Percentiles rank a stretch among this genome's conserved stretches.
These are phyloP conservation scores for Malurus splendens DNA, from an alignment of 2,797 vertebrate species.

Conservation along the genomic window DNA sequence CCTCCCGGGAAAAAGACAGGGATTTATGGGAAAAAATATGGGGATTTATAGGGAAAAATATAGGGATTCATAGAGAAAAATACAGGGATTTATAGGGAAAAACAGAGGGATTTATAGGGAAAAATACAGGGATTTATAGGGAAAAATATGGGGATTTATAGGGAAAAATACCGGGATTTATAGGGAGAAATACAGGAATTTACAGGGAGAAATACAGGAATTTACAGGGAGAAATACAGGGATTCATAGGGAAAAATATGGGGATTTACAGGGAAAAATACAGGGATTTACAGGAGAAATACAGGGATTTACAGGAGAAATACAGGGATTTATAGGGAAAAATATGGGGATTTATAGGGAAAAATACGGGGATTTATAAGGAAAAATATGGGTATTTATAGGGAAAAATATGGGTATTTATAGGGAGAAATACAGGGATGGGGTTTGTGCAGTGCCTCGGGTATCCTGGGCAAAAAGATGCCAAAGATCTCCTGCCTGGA, in stretches of 20 bases:
- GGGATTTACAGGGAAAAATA: background rate
- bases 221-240: background rate
- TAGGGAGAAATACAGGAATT: too few relatives aligned
- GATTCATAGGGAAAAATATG: background rate
- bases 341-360: rapidly evolving
- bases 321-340: rapidly evolving
- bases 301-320: rapidly evolving
- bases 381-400: background rate
- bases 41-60: too few relatives aligned
- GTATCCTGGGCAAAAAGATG: background rate
- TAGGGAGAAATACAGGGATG: rapidly evolving
- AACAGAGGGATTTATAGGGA: background rate
- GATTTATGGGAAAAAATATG: too few relatives aligned
- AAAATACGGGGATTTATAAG: background rate
- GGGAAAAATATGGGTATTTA: rapidly evolving
- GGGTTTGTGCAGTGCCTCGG: background rate
- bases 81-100: background rate
- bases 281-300: background rate
- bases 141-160: rapidly evolving
- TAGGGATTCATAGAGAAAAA: too few relatives aligned
- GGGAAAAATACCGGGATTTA: too few relatives aligned
- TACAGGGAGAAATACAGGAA: background rate
- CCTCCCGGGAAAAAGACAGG: too few relatives aligned
- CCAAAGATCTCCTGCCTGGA: background rate
- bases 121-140: background rate